Base-by-base conservation (phyloP, 2,797 vertebrate species). In the Gobio occitaniae region DNA sequence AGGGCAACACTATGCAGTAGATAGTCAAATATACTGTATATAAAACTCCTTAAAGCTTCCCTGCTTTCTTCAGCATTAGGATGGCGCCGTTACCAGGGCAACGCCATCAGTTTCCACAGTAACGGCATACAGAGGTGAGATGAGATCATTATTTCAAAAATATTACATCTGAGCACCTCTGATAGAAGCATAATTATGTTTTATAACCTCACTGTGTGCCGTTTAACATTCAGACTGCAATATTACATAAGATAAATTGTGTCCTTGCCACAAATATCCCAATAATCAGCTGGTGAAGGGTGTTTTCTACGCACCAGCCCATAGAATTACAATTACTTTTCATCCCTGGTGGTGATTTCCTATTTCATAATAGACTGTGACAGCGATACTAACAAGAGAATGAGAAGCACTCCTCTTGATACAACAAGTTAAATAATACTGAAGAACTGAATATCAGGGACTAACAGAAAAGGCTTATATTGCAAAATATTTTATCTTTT, bases 31-130 rank as follows among this genome's bases (percentile, higher is more conserved):
- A 32, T 32, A 2, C 32, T 32, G 32, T 32, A 32, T 44, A 10
- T 44, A 44, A 38, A 44, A 44, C 3, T 52, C 36, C 56, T 74
- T 78, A 47, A 21, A 10, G 9, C 50, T 76, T 74, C 78, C 75
- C 86, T 81, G 59, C 72, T 44, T 77, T 82, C 76, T 85, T 86
- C 66, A 79, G 86, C 90, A 90, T 88, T 77, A 61, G 89, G 91
- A 90, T 87, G 85, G 87, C 86, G 80, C 83, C 48, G 94, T 95
- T 91, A 93, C 91, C 93, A 93, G 92, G 92, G 92, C 89, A 95
- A 95, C 94, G 47, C 82, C 47, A 21, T 93, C 93, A 93, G 95
- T 95, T 95, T 94, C 95, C 94, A 95, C 91, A 93, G 95, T 92
- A 95, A 96, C 94, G 82, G 86, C 88, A 91, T 91, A 91, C 91